phyloP scores from a whole-genome alignment of 2,797 vertebrate species.

The Sebastes miniatus region DNA sequence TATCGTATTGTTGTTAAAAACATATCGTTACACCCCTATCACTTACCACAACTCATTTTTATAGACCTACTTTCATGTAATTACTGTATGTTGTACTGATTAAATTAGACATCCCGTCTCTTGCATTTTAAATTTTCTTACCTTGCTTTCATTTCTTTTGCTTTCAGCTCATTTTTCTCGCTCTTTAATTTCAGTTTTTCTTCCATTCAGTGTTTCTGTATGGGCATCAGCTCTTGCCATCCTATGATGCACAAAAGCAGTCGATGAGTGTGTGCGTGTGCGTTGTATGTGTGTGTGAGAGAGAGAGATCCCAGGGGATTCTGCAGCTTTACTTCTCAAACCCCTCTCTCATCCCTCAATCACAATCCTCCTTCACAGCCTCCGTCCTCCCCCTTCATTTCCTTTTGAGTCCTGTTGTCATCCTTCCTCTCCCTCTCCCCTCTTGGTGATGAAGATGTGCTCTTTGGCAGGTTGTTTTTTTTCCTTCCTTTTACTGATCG shows the following conservation, averaged over 20 bases:
- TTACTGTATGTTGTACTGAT: constrained; percentile 35
- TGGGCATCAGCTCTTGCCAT: not conserved
- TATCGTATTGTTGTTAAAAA: too few species aligned
- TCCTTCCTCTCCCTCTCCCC: constrained; percentile 6
- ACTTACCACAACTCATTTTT: constrained; percentile 36
- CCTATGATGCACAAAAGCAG: not conserved
- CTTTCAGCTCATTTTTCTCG: not conserved
- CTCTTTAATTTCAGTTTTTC: not conserved
- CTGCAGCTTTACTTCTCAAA: constrained; percentile 38
- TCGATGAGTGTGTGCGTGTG: not conserved
- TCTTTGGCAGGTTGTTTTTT: constrained; percentile 8
- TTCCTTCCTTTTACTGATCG: not conserved
- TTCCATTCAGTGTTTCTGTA: not conserved
- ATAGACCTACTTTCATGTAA: constrained; percentile 32
- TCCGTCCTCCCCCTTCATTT: constrained; percentile 27
- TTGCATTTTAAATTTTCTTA: not conserved
- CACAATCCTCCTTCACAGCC: constrained; percentile 28
- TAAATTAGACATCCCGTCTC: not conserved
- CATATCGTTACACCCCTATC: not conserved
- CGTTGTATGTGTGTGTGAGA: not conserved
- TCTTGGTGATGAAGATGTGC: constrained; percentile 37
- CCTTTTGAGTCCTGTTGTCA: constrained; percentile 36
- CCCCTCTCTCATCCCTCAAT: constrained; percentile 48
- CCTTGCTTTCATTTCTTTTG: not conserved
- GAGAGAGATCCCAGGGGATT: constrained; percentile 20